These are phyloP conservation scores for Caenorhabditis sp. DNA, from an alignment of 2,888 invertebrate genomes.

Conservation along the genomic window DNA sequence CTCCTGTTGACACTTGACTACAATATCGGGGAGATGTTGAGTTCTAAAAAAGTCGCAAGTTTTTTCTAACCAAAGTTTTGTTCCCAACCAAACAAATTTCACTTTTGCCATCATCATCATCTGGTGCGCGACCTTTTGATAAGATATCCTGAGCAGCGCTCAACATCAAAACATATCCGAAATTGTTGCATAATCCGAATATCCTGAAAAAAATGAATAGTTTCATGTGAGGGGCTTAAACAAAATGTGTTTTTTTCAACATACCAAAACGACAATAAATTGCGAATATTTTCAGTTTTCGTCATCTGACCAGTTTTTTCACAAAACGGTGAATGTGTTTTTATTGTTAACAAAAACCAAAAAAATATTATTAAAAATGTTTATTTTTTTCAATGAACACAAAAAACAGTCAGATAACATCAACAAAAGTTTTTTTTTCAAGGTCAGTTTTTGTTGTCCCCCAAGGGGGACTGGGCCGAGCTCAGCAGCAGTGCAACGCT, in stretches of 20 bases:
- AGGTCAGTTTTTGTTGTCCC: background rate
- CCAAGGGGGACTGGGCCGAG: background rate
- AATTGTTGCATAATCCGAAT: conserved; percentile 12
- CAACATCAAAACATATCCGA: conserved; percentile 18
- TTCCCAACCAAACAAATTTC: conserved; percentile 7
- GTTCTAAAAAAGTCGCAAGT: conserved; percentile 3
- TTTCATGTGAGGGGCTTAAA: background rate
- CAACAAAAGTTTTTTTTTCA: background rate
- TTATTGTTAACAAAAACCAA: background rate
- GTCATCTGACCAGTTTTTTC: background rate
- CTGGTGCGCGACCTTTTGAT: background rate
- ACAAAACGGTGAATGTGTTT: background rate
- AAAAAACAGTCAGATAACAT: background rate
- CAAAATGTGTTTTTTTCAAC: background rate
- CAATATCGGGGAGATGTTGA: conserved; percentile 7
- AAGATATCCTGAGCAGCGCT: conserved; percentile 15
- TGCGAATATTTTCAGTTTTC: background rate
- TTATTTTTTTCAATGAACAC: background rate
- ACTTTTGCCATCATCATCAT: background rate
- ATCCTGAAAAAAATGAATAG: conserved; percentile 3
- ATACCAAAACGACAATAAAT: conserved; percentile 3
- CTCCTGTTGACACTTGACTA: conserved; percentile 17
- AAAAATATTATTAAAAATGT: background rate
- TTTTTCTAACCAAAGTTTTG: no score
- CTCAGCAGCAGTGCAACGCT: conserved; percentile 37